These are phyloP conservation scores for Anas platyrhynchos DNA, from an alignment of 2,113 vertebrate species.

Conservation along the genomic window DNA sequence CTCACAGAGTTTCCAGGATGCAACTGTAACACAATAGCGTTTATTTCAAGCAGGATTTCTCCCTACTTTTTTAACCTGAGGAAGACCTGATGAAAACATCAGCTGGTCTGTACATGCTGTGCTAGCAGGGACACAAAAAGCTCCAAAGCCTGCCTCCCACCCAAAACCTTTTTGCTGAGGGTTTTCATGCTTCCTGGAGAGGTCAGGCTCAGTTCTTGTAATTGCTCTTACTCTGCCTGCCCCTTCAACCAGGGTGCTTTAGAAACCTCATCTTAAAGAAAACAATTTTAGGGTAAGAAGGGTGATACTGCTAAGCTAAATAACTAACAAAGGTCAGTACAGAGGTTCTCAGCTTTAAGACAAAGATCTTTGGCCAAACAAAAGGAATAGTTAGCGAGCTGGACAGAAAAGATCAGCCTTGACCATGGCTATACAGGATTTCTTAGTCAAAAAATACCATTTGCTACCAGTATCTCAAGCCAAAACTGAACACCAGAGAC, in stretches of 20 bases:
- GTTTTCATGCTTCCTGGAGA: not conserved
- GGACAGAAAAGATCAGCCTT: not conserved
- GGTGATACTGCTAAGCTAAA: not conserved
- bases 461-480: not conserved
- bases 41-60: not conserved
- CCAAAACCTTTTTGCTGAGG: fast-evolving
- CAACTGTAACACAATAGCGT: not conserved
- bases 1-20: not conserved
- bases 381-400: not conserved
- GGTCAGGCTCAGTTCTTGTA: not conserved
- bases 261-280: not conserved
- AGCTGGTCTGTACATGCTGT: not conserved
- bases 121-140: not conserved
- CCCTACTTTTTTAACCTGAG: not conserved
- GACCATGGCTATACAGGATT: not conserved
- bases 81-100: not conserved
- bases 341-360: not conserved
- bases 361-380: not conserved
- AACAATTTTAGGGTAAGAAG: not conserved
- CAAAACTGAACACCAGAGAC: not conserved
- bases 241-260: not conserved
- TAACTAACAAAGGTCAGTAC: not conserved
- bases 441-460: not conserved
- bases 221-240: not conserved
- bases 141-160: fast-evolving